Evolutionary conservation across 2,888 invertebrate genomes (phyloP).

Genomic region (Eulithis testata): DNA sequence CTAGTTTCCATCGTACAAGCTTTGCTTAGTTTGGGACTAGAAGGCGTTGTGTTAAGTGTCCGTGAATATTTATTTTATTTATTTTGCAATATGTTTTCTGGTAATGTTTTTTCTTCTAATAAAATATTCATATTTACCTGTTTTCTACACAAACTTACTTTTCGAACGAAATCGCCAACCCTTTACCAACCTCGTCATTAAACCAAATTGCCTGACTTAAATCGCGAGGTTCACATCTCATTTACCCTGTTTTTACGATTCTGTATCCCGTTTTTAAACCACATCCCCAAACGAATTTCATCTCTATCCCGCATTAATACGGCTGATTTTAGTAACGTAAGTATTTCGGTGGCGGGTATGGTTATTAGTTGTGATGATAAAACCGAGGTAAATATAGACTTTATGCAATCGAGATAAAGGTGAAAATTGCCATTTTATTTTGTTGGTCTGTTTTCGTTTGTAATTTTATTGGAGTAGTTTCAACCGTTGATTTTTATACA

Average conservation of each 20-base stretch:
- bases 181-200: constrained; percentile 55
- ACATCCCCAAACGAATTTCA: constrained; percentile 22
- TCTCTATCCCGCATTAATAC: constrained; percentile 4
- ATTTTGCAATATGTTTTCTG: no score
- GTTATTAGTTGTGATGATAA: constrained; percentile 28
- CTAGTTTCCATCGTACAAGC: no score
- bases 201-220: constrained; percentile 67
- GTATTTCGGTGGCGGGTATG: constrained; percentile 21
- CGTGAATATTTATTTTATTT: no score
- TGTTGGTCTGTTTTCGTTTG: constrained; percentile 17
- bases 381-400: constrained; percentile 27
- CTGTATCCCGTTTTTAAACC: constrained; percentile 45
- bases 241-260: constrained; percentile 69
- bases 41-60: no score
- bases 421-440: constrained; percentile 25
- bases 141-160: constrained; percentile 4
- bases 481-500: constrained; percentile 8
- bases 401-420: constrained; percentile 25
- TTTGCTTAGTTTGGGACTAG: no score
- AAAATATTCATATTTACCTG: constrained; percentile 1
- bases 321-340: constrained; percentile 18
- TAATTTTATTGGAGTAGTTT: constrained; percentile 27
- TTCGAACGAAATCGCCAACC: constrained; percentile 35
- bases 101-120: no score
- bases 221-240: constrained; percentile 73